phyloP scores from a whole-genome alignment of 2,113 vertebrate genomes.

The Pollimyrus isidori region DNA sequence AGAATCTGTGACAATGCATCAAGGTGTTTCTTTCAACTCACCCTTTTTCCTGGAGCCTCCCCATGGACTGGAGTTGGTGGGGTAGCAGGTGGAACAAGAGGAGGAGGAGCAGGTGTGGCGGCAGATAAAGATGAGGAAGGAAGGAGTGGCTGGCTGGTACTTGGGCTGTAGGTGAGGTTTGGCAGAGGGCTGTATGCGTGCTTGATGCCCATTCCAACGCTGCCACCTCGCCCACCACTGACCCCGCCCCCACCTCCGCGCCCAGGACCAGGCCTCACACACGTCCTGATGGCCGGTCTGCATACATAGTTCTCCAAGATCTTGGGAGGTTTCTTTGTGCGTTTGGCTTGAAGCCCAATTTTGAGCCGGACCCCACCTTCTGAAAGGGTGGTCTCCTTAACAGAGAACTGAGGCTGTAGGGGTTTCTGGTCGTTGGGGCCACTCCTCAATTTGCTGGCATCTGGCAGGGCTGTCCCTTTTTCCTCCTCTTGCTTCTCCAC shows the following conservation, averaged over 20 bases:
- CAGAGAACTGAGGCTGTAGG: slow-evolving; percentile 69
- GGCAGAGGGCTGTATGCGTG: slow-evolving; percentile 28
- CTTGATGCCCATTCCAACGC: slow-evolving; percentile 40
- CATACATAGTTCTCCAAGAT: slow-evolving; percentile 97
- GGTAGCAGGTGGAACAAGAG: slow-evolving; percentile 25
- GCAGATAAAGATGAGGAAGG: slow-evolving; percentile 31
- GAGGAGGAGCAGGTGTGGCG: slow-evolving; percentile 34
- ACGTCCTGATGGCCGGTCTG: slow-evolving; percentile 87
- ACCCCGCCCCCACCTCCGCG: slow-evolving; percentile 33
- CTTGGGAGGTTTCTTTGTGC: slow-evolving; percentile 96
- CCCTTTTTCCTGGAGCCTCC: slow-evolving; percentile 12
- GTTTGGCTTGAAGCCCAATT: slow-evolving; percentile 83
- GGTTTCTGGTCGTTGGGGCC: slow-evolving; percentile 38
- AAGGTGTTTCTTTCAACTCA: not conserved
- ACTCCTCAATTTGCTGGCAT: slow-evolving; percentile 38
- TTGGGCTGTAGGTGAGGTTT: slow-evolving; percentile 36
- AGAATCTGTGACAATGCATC: not conserved
- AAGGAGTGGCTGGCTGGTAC: slow-evolving; percentile 41
- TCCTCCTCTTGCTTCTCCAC: slow-evolving; percentile 16
- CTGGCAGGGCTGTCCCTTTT: slow-evolving; percentile 49
- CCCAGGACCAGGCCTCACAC: slow-evolving; percentile 61
- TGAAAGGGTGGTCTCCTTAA: slow-evolving; percentile 77
- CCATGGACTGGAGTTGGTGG: not conserved
- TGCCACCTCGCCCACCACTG: slow-evolving; percentile 38
- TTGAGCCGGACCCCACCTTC: slow-evolving; percentile 85